These are phyloP conservation scores for Spisula solida DNA, from an alignment of 2,888 invertebrate genomes.

Conservation along the genomic window DNA sequence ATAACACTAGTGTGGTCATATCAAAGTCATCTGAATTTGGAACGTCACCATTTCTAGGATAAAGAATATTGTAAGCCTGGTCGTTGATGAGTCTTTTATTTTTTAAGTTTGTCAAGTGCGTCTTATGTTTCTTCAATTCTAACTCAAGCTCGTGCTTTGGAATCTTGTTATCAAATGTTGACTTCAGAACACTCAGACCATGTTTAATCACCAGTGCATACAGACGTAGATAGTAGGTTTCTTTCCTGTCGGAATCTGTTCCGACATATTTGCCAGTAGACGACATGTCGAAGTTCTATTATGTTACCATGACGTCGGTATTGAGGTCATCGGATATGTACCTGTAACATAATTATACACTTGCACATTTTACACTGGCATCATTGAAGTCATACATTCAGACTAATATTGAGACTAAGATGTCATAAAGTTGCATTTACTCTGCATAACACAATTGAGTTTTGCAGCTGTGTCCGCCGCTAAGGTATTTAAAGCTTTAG, in stretches of 20 bases:
- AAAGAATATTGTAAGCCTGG: not conserved
- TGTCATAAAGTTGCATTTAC: too few species aligned
- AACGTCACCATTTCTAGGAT: not conserved
- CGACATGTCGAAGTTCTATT: not conserved
- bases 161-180: slow-evolving; percentile 11
- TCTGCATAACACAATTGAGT: too few species aligned
- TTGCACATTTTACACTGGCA: too few species aligned
- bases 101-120: not conserved
- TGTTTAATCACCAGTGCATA: slow-evolving; percentile 27
- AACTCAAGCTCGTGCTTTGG: not conserved
- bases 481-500: too few species aligned
- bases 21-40: not conserved
- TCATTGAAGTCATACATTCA: too few species aligned
- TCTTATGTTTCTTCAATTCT: not conserved
- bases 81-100: not conserved
- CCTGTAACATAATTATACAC: too few species aligned
- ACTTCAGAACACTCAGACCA: not conserved
- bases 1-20: not conserved
- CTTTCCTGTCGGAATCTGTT: not conserved
- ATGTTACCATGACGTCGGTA: not conserved
- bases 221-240: not conserved
- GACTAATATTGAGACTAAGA: too few species aligned
- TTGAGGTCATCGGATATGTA: too few species aligned
- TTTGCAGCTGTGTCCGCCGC: too few species aligned
- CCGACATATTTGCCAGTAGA: not conserved